Conservation (phyloP, 2,113 vertebrate species). For the Prietella phreatophila region DNA sequence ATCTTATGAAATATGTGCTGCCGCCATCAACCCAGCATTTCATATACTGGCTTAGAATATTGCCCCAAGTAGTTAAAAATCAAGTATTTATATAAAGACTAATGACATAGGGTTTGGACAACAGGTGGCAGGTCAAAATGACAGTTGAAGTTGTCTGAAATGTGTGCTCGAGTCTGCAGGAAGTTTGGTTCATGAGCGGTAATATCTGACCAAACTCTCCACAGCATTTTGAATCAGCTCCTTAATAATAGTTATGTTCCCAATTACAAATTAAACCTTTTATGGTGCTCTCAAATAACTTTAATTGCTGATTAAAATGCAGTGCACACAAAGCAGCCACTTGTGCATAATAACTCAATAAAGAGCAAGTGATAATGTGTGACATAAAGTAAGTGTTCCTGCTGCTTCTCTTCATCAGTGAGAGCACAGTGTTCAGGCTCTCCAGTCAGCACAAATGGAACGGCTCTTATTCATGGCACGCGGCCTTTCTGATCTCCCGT, state of each 20-base stretch:
- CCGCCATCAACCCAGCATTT: conserved; percentile 28
- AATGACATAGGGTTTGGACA: not conserved
- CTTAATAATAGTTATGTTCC: conserved; percentile 82
- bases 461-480: conserved; percentile 69
- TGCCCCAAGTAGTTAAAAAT: not conserved
- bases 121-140: not conserved
- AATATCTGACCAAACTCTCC: conserved; percentile 59
- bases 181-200: conserved; percentile 60
- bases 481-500: conserved; percentile 45
- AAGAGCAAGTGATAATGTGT: conserved; percentile 87
- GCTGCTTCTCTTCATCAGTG: conserved; percentile 79
- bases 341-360: conserved; percentile 95
- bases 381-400: conserved; percentile 89
- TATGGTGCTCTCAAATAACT: conserved; percentile 85
- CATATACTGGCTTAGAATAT: conserved; percentile 42
- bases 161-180: conserved; percentile 53
- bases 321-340: conserved; percentile 86
- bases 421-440: conserved; percentile 62
- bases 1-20: not conserved
- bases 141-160: conserved; percentile 37
- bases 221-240: conserved; percentile 63
- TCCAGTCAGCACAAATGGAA: conserved; percentile 69
- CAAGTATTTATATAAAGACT: conserved; percentile 6
- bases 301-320: conserved; percentile 96
- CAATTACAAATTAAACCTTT: conserved; percentile 88